Evolutionary conservation across 2,888 invertebrate species (phyloP), one percentile per base, ranked within the genome.

Genomic region (Dryobota labecula): DNA sequence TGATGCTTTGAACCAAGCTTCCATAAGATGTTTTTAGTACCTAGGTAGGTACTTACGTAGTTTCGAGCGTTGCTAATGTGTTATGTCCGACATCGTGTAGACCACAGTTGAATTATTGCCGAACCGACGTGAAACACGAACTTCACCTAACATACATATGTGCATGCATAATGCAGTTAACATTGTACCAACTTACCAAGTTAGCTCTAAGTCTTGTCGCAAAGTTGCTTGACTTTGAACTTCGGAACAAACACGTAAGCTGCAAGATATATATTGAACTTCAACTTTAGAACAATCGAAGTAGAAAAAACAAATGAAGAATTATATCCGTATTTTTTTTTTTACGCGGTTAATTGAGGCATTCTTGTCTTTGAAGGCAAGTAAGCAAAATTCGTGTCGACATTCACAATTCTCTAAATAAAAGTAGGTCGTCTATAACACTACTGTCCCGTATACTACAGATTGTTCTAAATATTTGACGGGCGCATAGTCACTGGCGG

Each of bases 391-490:
- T 41, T 24, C 7, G 7, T 20, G 13, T 41, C 3, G 66, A 60
- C 64, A 79, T 70, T 65, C 13, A 58, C 15, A 51, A 53, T 43
- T 60, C 30, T 71, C 45, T 60, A 43, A 78, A 56, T 57, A 72
- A 78, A 83, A 72, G 51, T 71, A 73, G 76, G 72, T 20, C 78
- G 36, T 41, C 47, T 45, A 57, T 69, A 72, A 58, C 45, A 69
- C 73, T 65, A 77, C 68, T 76, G 70, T 82, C 84, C 61, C 65
- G 51, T 74, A 74, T 61, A 72, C 58, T 60, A 88, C 86, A 88
- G 86, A 90, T 89, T 86, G 90, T 90, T 88, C 89, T 89, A 89
- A 88, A 92, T 84, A 84, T 79, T 84, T 84, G 87, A 88, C 87
- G 79, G 76, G 76, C 83, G 77, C 60, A 80, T 74, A 86, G 85